Evolutionary conservation across 2,797 vertebrate species (phyloP).

Genomic region (Tokudaia muenninki): DNA sequence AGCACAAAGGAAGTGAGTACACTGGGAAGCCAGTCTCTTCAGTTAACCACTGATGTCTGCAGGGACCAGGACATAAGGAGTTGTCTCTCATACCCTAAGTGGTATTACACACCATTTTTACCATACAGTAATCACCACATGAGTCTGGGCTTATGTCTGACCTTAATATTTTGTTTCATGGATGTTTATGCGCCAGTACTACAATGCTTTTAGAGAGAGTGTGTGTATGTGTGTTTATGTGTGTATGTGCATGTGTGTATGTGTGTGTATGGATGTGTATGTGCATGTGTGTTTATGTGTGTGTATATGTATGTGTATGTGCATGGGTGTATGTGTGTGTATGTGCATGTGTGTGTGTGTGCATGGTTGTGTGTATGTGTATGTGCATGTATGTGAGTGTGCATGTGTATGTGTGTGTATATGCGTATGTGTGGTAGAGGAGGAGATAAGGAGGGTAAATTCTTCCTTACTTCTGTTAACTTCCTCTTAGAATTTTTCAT

Average conservation of each 20-base stretch:
- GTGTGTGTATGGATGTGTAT: neutral
- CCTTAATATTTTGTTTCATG: neutral
- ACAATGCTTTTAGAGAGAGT: neutral
- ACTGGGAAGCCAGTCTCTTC: neutral
- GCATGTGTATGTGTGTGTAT: neutral
- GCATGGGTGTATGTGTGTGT: no score
- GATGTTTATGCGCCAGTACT: neutral
- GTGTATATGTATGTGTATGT: neutral
- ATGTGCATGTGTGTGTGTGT: no score
- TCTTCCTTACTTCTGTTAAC: neutral
- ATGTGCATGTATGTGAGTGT: no score
- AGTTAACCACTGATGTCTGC: neutral
- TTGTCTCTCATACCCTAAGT: neutral
- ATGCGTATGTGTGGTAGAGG: neutral
- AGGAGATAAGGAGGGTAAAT: neutral
- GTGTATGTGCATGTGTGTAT: neutral
- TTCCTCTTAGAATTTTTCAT: slow-evolving; percentile 29
- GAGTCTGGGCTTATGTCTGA: neutral
- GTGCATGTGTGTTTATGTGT: neutral
- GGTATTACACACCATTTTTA: neutral
- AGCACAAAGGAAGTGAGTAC: neutral
- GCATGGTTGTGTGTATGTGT: neutral
- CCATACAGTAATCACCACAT: neutral
- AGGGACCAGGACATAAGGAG: neutral
- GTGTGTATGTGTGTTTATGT: neutral